Percentiles rank a stretch among this genome's conserved stretches.
These are phyloP conservation scores for Heliconius hermathena DNA, from an alignment of 1,140 invertebrate species.

Conservation along the genomic window DNA sequence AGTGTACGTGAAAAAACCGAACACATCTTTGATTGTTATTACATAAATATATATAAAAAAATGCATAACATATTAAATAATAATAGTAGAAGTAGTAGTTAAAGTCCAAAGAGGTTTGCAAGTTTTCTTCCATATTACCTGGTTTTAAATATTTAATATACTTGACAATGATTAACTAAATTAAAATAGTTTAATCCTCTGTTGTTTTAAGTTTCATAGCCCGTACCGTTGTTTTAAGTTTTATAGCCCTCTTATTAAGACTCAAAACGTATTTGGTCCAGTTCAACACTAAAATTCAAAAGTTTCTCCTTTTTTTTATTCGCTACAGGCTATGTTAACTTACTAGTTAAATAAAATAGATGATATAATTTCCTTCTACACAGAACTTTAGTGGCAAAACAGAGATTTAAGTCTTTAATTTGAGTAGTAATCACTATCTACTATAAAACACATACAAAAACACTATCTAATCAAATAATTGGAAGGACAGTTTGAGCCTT, in stretches of 20 bases:
- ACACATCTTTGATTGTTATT: not conserved
- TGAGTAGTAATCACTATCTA: not conserved
- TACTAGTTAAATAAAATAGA: not conserved
- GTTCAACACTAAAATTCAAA: not conserved
- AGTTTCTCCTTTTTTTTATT: too few relatives aligned
- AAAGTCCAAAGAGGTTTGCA: not conserved
- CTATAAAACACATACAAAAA: not conserved
- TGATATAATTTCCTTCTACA: not conserved
- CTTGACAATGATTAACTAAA: too few relatives aligned
- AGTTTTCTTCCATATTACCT: too few relatives aligned
- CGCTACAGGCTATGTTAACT: too few relatives aligned
- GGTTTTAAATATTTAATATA: too few relatives aligned
- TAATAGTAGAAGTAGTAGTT: not conserved
- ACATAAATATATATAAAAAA: not conserved
- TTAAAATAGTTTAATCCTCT: too few relatives aligned
- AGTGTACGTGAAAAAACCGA: not conserved
- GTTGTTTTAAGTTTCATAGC: too few relatives aligned
- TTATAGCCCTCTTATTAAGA: too few relatives aligned
- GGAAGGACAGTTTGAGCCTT: not conserved
- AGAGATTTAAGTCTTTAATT: not conserved
- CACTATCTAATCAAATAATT: not conserved
- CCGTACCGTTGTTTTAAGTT: too few relatives aligned
- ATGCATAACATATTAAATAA: not conserved
- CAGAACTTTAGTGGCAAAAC: not conserved
- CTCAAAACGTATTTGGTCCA: too few relatives aligned